Base-by-base conservation (phyloP, 2,113 vertebrate species). In the Pituophis catenifer region DNA sequence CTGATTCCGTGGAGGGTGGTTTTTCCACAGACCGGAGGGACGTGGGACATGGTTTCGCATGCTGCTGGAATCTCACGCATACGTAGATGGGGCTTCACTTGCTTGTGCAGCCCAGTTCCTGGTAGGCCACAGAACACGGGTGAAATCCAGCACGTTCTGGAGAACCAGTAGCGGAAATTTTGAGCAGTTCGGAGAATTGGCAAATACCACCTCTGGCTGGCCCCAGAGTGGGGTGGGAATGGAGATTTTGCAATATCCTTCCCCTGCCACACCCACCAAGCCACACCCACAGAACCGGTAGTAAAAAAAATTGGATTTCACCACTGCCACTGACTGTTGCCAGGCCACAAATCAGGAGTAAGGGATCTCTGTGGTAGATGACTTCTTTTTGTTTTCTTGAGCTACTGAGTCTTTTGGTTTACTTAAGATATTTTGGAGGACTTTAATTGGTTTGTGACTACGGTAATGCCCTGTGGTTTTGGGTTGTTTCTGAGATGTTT, bases 1-100 rank as follows among this genome's bases (percentile, higher is more conserved):
- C 23, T 59, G 58, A 26, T 65, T 65, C 11, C 0, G 0, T 13
- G 12, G 62, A n/a, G 62, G 59, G 26, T 1, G 10, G 59, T 4
- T 65, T 65, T 65, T 29, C 59, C 1, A 0, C 26, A 65, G 59
- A 12, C 3, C 1, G 1, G 24, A 3, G 24, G 10, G 10, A 9
- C 1, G 24, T 24, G 0, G 62, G 1, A 65, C 10, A 0, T 59
- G 23, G 58, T 24, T 59, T 59, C 2, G 8, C 2, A 0, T 59
- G 23, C 23, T 59, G 58, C 21, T 21, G 9, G 21, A 21, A 59
- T 24, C 21, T 59, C 58, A 59, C 8, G 0, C 23, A 24, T 13
- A 26, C 1, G 0, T 11, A 65, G 12, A 65, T n/a, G 11, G 26
- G 62, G 62, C 26, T 65, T 65, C 11, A 12, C 26, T 13, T 8